These are phyloP conservation scores for Ochropleura plecta DNA, from an alignment of 2,888 invertebrate genomes.

Conservation along the genomic window DNA sequence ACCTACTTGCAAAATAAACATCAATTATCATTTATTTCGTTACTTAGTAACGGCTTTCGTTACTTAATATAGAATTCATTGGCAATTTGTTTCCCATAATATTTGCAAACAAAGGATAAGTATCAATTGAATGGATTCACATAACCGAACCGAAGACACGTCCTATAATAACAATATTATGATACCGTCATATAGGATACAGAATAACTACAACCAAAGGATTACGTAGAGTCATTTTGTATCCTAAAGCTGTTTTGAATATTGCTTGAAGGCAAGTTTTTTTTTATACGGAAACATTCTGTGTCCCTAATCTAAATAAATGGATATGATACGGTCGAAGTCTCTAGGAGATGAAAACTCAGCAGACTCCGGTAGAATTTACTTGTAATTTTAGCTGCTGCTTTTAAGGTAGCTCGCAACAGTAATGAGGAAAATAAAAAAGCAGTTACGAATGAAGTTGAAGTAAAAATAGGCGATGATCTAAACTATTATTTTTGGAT, in stretches of 20 bases:
- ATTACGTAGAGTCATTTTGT: constrained; percentile 19
- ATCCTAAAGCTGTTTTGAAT: constrained; percentile 31
- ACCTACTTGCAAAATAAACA: too few relatives aligned
- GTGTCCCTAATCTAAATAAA: constrained; percentile 31
- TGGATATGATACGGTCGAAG: background rate
- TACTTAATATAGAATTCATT: background rate
- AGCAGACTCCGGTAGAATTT: background rate
- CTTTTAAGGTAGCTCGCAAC: background rate
- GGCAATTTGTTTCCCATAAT: constrained; percentile 3
- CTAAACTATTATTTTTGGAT: background rate
- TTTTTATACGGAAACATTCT: constrained; percentile 4
- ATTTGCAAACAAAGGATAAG: constrained; percentile 25
- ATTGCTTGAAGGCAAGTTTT: constrained; percentile 21
- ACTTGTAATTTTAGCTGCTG: background rate
- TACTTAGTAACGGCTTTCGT: background rate
- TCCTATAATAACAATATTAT: constrained; percentile 17
- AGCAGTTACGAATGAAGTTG: background rate
- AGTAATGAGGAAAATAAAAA: background rate
- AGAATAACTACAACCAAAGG: background rate
- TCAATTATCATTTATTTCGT: background rate
- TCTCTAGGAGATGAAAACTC: constrained; percentile 10
- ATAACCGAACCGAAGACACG: background rate
- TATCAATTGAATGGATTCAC: background rate
- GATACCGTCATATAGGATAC: background rate
- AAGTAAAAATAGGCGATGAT: background rate